Evolutionary conservation across 1,140 invertebrate genomes (phyloP).

Genomic region (Cydia fagiglandana): DNA sequence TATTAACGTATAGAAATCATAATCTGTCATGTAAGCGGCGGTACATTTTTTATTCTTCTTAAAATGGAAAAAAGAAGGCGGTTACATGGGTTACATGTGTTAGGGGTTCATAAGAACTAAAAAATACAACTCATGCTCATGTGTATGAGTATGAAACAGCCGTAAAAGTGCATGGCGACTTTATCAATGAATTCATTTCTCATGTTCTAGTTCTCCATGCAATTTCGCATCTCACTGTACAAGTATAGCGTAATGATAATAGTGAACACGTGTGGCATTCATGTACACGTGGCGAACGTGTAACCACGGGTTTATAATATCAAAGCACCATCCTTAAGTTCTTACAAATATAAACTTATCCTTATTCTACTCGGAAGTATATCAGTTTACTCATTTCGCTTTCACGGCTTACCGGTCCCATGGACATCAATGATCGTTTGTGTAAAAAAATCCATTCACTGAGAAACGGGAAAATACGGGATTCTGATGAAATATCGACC

Average conservation of each 20-base stretch:
- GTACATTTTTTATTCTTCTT: conserved; percentile 10
- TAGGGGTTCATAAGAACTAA: not conserved
- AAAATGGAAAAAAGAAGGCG: not conserved
- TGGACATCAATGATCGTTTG: no score
- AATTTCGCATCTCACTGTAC: no score
- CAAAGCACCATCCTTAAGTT: not conserved
- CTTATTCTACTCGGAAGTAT: not conserved
- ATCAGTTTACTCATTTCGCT: not conserved
- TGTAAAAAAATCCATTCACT: no score
- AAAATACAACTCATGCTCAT: not conserved
- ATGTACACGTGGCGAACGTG: not conserved
- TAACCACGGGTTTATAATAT: not conserved
- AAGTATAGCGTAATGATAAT: not conserved
- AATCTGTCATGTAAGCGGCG: conserved; percentile 53
- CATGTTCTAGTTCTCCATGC: no score
- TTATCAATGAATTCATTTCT: no score
- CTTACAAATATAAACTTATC: not conserved
- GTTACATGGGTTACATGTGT: not conserved
- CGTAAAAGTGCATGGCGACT: no score
- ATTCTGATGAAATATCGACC: no score
- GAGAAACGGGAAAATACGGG: no score
- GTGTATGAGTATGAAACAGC: no score
- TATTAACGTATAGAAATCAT: conserved; percentile 53
- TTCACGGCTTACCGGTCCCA: not conserved
- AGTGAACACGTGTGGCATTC: not conserved